Evolutionary conservation across 2,113 vertebrate species (phyloP).

Genomic region (Chrysochloris asiatica): DNA sequence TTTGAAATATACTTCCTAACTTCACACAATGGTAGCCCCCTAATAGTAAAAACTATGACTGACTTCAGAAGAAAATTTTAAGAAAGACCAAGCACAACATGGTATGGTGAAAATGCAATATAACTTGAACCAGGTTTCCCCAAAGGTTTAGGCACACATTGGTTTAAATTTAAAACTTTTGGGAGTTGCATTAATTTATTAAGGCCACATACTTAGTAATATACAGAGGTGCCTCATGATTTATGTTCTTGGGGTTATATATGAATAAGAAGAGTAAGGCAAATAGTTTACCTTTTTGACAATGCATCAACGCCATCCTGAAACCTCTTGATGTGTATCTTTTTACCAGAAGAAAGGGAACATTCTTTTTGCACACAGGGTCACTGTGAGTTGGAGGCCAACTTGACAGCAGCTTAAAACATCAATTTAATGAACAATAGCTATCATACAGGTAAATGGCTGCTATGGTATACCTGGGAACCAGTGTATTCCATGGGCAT

Average conservation of each 20-base stretch:
- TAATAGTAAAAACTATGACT: conserved; percentile 34
- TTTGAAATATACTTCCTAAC: conserved; percentile 46
- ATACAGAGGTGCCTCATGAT: background rate
- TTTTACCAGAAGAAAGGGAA: background rate
- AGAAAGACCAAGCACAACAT: conserved; percentile 24
- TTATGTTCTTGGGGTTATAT: background rate
- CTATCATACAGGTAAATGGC: background rate
- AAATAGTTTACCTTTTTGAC: conserved; percentile 3
- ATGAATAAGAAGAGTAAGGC: background rate
- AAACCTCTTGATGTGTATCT: background rate
- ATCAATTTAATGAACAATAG: background rate
- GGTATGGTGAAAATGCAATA: conserved; percentile 38
- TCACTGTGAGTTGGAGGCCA: background rate
- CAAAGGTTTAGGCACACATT: background rate
- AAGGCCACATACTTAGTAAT: background rate
- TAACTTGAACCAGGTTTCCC: conserved; percentile 41
- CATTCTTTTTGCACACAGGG: background rate
- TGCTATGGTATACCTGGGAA: background rate
- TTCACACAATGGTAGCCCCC: conserved; percentile 1
- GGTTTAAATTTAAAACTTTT: conserved; percentile 39
- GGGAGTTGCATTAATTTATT: conserved; percentile 9
- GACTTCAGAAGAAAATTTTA: conserved; percentile 41
- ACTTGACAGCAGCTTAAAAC: background rate
- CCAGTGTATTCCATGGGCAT: background rate
- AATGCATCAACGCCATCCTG: background rate